Evolutionary conservation across 1,140 invertebrate species (phyloP), one percentile per base, ranked within the genome.

Genomic region (Drosophila bifasciata): DNA sequence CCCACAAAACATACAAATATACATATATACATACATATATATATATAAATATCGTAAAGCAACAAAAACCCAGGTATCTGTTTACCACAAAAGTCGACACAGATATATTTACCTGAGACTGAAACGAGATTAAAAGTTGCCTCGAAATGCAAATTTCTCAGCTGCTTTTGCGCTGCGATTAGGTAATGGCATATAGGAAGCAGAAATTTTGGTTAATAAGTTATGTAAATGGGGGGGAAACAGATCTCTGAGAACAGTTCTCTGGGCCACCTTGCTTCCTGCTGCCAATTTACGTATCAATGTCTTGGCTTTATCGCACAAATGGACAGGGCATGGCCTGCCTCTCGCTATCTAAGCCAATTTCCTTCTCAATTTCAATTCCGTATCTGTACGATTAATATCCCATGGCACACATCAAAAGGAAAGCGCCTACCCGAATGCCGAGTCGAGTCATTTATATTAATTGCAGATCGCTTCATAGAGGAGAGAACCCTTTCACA

Each of bases 11-110:
- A 63, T 25, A 60, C 44, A 21, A 19, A 11, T 19, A 45, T 11
- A 21, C 5, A 13, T 44, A 21, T 6, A 16, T 44, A 32, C 8
- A 1, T 15, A 45, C 13, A 55, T 23, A 46, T 66, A 66, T 46
- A 23, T 16, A 17, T 16, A 17, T 46, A 25, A 7, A 46, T 9
- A 23, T 16, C 25, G 8, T 28, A 28, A 28, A 28, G n/a, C n/a
- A 21, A 61, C 7, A 19, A 56, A 23, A 11, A 11, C 5, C 5
- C 9, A 16, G 49, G 32, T 40, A 73, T 81, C 61, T 83, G 68
- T 69, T 81, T 73, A 68, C 55, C 75, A 61, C 25, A 71, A 68
- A 51, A 66, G 55, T 59, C 50, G 53, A 46, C 60, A 73, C 60
- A 73, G 40, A 69, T 66, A 74, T 83, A 74, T 59, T 46, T 44